Evolutionary conservation across 2,113 vertebrate species (phyloP).

Genomic region (Nycticorax nycticorax): DNA sequence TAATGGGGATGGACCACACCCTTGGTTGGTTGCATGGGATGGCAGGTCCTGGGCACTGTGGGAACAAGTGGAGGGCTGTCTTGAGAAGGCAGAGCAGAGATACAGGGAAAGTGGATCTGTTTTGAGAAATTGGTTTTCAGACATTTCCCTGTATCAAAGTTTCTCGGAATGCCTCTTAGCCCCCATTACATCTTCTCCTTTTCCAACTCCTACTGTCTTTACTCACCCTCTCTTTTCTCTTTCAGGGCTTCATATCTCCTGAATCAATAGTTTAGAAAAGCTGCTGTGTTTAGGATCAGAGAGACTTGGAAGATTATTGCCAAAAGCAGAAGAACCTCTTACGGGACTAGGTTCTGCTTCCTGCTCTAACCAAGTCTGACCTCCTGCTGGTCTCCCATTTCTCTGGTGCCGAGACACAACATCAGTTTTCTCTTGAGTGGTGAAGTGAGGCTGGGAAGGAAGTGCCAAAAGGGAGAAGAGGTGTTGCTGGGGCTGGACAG

Average conservation of each 20-base stretch:
- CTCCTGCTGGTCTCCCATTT: neutral
- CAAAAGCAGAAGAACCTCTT: neutral
- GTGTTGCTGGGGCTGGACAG: neutral
- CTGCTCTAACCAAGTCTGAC: neutral
- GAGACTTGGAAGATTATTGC: neutral
- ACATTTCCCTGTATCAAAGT: neutral
- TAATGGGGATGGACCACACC: neutral
- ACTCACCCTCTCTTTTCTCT: neutral
- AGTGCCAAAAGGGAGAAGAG: neutral
- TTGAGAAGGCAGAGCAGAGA: neutral
- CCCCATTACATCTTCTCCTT: neutral
- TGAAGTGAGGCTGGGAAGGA: neutral
- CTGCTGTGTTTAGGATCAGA: neutral
- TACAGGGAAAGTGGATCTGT: neutral
- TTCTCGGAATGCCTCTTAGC: neutral
- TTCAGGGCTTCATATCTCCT: neutral
- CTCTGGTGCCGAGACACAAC: neutral
- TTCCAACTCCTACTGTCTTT: neutral
- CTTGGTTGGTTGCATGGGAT: neutral
- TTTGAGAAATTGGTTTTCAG: neutral
- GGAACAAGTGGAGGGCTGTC: neutral
- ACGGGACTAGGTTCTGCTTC: neutral
- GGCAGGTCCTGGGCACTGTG: neutral
- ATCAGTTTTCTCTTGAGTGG: neutral
- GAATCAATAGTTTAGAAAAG: neutral